Evolutionary conservation across 2,888 invertebrate species (phyloP), one percentile per base, ranked within the genome.

Genomic region (Carcina quercana): DNA sequence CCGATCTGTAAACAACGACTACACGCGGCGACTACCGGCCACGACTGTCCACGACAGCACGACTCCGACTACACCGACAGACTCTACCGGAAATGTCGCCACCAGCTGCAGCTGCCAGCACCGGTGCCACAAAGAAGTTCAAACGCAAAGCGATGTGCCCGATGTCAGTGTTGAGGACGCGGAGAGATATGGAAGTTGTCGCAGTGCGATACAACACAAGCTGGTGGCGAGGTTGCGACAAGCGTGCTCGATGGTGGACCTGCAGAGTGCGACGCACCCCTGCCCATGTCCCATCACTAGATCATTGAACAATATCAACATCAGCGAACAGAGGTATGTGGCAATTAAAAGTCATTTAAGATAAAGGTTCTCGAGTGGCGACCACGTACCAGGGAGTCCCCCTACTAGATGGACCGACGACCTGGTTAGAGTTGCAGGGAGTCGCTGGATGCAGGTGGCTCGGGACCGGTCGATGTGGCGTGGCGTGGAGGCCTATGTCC

Each of bases 201-300:
- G 61, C 19, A 59, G 50, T 43, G 34, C 54, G 2, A 43, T 70
- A 13, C 75, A 68, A 4, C 76, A 78, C 28, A 75, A 65, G 38
- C 43, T 80, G 25, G 71, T 82, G 0, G 53, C 73, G 0, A 57
- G 69, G 8, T 37, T 79, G 20, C 48, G 73, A 5, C 75, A 72
- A 4, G 74, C 79, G 0, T 71, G 74, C 26, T 80, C 80, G 0
- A 38, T 80, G 3, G 73, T 60, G 0, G 80, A 80, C 39, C 45
- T 80, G 15, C 70, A 73, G 13, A 67, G 63, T 34, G 39, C 45
- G 1, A 10, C 12, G 0, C 28, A 55, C 0, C 28, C 50, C 0
- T 55, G 61, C 7, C 46, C 53, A 1, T 61, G 67, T 40, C 40
- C 46, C 0, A 24, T 67, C n/a, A 67, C 75, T 2, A 53, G 50